Percentiles rank a stretch among this genome's conserved stretches.
Evolutionary conservation across 2,113 vertebrate species (phyloP).

Genomic region (Rhombomys opimus): DNA sequence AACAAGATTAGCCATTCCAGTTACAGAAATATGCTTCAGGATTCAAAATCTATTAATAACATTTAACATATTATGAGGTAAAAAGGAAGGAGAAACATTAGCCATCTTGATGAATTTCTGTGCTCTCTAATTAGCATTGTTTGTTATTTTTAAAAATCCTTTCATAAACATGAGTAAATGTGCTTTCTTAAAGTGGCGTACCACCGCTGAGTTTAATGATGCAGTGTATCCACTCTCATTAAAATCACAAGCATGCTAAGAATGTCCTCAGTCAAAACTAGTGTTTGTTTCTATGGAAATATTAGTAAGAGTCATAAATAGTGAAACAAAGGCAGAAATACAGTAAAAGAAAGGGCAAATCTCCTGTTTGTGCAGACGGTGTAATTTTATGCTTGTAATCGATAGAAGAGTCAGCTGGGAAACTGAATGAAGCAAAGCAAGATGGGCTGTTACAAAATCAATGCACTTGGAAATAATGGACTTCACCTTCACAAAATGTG

Average conservation of each 20-base stretch:
- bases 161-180: neutral
- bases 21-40: neutral
- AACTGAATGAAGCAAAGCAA: neutral
- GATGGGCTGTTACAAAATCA: neutral
- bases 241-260: neutral
- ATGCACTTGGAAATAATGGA: neutral
- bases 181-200: neutral
- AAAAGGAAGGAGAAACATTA: neutral
- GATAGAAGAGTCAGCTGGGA: no score
- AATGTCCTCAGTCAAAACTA: neutral
- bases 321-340: neutral
- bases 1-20: neutral
- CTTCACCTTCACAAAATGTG: neutral
- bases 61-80: constrained; percentile 30
- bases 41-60: neutral
- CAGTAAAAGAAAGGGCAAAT: neutral
- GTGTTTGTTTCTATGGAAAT: neutral
- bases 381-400: neutral
- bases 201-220: neutral
- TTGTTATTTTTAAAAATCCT: neutral
- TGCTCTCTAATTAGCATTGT: neutral
- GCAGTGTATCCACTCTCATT: neutral
- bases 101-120: constrained; percentile 4
- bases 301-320: neutral
- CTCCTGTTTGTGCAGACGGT: neutral